phyloP scores from a whole-genome alignment of 2,888 invertebrate genomes.

The Aspidiotus destructor region DNA sequence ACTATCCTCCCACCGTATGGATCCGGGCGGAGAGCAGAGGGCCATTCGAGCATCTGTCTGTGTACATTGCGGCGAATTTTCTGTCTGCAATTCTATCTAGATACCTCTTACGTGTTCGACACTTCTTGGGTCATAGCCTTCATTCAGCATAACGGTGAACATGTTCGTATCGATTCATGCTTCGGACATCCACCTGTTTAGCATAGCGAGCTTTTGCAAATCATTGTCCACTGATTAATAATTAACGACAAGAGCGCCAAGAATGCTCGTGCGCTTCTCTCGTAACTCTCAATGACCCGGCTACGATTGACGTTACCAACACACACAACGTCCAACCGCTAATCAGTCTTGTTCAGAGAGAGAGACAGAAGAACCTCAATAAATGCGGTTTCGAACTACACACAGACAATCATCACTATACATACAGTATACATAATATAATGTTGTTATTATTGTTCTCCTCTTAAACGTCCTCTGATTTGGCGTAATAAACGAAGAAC shows the following conservation, averaged over 20 bases:
- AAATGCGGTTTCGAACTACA: not conserved
- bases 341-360: slow-evolving; percentile 8
- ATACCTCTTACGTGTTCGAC: no score
- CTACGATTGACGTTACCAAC: slow-evolving; percentile 8
- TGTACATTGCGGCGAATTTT: no score
- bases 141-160: no score
- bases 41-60: no score
- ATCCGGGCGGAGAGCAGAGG: no score
- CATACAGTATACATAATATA: no score
- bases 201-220: slow-evolving; percentile 18
- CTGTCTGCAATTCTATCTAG: no score
- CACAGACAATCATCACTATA: no score
- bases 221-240: slow-evolving; percentile 30
- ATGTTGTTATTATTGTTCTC: not conserved
- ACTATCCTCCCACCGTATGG: no score
- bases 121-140: no score
- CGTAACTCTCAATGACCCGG: slow-evolving; percentile 18
- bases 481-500: not conserved
- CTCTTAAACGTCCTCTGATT: slow-evolving; percentile 4
- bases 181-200: not conserved
- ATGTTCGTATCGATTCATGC: no score
- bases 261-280: not conserved
- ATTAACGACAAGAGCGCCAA: slow-evolving; percentile 21
- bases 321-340: slow-evolving; percentile 14
- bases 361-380: not conserved